Conservation (phyloP, 1,140 invertebrate species). For the Zaprionus nigranus region DNA sequence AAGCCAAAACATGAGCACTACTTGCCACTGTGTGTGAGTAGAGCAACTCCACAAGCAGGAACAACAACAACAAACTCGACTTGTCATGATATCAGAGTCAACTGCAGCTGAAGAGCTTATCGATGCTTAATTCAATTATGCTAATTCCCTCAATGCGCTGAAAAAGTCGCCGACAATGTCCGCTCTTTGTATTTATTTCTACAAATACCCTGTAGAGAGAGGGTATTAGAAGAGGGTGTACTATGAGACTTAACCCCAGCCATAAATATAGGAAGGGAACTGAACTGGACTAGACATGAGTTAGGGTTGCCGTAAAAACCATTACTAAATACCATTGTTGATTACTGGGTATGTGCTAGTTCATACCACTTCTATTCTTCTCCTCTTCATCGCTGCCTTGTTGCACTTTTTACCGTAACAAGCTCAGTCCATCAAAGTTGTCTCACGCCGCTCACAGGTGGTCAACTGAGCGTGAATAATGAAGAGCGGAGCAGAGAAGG, state of each 20-base stretch:
- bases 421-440: constrained; percentile 51
- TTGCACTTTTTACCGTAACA: constrained; percentile 55
- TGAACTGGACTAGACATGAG: neutral
- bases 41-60: neutral
- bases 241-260: constrained; percentile 18
- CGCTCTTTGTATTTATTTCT: constrained; percentile 31
- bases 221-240: constrained; percentile 18
- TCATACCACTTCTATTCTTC: neutral
- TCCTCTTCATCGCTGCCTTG: constrained; percentile 1
- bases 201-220: constrained; percentile 13
- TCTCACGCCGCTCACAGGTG: constrained; percentile 70
- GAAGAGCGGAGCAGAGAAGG: constrained; percentile 15
- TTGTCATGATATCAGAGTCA: constrained; percentile 56
- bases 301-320: too few relatives aligned
- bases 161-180: constrained; percentile 57
- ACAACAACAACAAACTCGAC: constrained; percentile 18
- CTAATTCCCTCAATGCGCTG: constrained; percentile 66
- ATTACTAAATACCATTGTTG: neutral
- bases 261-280: neutral
- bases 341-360: constrained; percentile 5
- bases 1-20: constrained; percentile 68
- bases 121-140: constrained; percentile 80
- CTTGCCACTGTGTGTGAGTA: constrained; percentile 20
- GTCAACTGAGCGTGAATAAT: constrained; percentile 82
- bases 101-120: constrained; percentile 65